Percentiles rank a stretch among this genome's conserved stretches.
phyloP scores from a whole-genome alignment of 2,888 invertebrate species.

The Scrobipalpa costella region DNA sequence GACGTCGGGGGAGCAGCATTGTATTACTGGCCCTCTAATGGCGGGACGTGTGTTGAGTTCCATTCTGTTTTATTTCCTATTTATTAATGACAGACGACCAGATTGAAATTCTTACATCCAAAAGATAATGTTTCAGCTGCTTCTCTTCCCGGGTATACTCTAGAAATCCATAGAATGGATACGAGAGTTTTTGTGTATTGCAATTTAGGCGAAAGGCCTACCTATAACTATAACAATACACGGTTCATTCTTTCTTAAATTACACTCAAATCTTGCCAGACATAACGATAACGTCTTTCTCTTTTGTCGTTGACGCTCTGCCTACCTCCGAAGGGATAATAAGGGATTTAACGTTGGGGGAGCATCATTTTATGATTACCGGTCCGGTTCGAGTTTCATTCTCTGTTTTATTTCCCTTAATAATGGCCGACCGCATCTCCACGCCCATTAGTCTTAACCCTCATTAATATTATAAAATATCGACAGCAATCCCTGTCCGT shows the following conservation, averaged over 20 bases:
- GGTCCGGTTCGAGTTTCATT: constrained; percentile 45
- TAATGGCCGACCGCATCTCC: constrained; percentile 45
- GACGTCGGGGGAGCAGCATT: constrained; percentile 57
- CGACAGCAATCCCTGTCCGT: constrained; percentile 6
- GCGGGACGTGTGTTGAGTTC: constrained; percentile 50
- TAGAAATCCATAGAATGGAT: too few species aligned
- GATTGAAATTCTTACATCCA: too few species aligned
- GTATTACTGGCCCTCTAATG: constrained; percentile 53
- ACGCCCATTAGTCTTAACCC: constrained; percentile 35
- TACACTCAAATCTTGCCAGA: too few species aligned
- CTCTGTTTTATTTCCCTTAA: constrained; percentile 51
- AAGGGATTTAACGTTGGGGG: constrained; percentile 56
- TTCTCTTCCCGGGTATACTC: too few species aligned
- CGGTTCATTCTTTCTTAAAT: too few species aligned
- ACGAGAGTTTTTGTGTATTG: too few species aligned
- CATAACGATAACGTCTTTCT: too few species aligned
- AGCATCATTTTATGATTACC: constrained; percentile 57
- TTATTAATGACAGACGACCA: not conserved
- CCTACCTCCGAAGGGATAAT: constrained; percentile 44
- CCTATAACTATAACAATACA: too few species aligned
- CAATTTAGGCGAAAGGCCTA: too few species aligned
- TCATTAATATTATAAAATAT: constrained; percentile 26
- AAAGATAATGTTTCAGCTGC: too few species aligned
- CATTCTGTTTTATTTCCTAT: constrained; percentile 37
- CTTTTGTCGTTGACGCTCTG: too few species aligned